Conservation (phyloP, 2,797 vertebrate genomes). For the Botia kubotai region DNA sequence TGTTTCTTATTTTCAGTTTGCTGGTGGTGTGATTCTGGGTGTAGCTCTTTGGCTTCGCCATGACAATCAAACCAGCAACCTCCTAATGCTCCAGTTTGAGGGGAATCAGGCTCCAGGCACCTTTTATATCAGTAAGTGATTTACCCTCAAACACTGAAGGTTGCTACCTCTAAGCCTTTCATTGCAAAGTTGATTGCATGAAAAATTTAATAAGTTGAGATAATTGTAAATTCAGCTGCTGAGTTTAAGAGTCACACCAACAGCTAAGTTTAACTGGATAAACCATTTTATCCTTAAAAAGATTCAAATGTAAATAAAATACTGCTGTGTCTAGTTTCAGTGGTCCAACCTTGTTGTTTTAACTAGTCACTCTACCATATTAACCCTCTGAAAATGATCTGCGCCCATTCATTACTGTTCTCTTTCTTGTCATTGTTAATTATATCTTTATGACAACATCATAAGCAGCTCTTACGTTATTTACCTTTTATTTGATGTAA, state of each 20-base stretch:
- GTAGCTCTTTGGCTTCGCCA: conserved; percentile 95
- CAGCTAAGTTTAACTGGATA: not conserved
- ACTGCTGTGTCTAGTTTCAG: not conserved
- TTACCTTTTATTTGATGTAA: not conserved
- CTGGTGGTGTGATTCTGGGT: conserved; percentile 93
- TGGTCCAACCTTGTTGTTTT: conserved; percentile 23
- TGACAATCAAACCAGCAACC: conserved; percentile 89
- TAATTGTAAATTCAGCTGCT: not conserved
- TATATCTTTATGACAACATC: not conserved
- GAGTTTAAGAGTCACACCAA: not conserved
- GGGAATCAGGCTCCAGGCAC: conserved; percentile 84
- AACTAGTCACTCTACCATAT: conserved; percentile 5
- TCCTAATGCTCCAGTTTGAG: conserved; percentile 88
- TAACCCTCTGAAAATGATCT: not conserved
- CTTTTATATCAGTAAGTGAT: conserved; percentile 58
- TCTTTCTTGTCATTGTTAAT: not conserved
- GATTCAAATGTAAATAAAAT: not conserved
- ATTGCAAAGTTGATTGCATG: not conserved
- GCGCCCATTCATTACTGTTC: not conserved
- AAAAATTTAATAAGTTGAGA: too few species aligned
- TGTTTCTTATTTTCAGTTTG: conserved; percentile 74
- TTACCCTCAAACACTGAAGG: not conserved
- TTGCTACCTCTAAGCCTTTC: not conserved
- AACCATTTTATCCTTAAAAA: not conserved
- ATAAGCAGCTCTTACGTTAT: not conserved